phyloP scores from a whole-genome alignment of 2,797 vertebrate species.

The Falco naumanni region DNA sequence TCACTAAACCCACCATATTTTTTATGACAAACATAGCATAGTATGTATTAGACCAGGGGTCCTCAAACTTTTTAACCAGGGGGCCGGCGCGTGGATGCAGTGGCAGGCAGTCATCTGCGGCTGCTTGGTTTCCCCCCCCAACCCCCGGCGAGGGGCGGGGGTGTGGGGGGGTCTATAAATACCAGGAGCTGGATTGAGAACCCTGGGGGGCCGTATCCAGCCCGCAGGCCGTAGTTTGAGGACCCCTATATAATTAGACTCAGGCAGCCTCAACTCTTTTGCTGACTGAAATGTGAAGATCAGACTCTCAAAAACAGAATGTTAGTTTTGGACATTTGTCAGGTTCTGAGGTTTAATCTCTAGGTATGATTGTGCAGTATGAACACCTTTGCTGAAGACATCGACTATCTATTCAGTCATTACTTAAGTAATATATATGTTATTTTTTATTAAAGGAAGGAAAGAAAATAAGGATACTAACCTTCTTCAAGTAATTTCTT shows the following conservation, averaged over 20 bases:
- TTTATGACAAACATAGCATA: background rate
- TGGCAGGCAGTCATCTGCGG: no score
- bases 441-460: background rate
- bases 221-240: no score
- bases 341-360: background rate
- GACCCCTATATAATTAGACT: no score
- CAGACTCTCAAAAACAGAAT: background rate
- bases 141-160: no score
- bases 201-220: no score
- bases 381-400: background rate
- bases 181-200: no score
- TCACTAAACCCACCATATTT: background rate
- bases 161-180: no score
- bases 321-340: background rate
- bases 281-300: background rate
- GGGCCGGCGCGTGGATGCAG: no score
- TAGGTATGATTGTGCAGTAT: background rate
- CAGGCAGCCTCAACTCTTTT: background rate
- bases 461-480: conserved; percentile 70
- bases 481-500: conserved; percentile 82
- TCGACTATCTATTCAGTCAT: background rate
- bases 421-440: background rate
- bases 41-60: background rate
- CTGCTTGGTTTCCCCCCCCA: no score
- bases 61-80: no score